These are phyloP conservation scores for Sebastes schlegelii DNA, from an alignment of 2,113 vertebrate species.

Conservation along the genomic window DNA sequence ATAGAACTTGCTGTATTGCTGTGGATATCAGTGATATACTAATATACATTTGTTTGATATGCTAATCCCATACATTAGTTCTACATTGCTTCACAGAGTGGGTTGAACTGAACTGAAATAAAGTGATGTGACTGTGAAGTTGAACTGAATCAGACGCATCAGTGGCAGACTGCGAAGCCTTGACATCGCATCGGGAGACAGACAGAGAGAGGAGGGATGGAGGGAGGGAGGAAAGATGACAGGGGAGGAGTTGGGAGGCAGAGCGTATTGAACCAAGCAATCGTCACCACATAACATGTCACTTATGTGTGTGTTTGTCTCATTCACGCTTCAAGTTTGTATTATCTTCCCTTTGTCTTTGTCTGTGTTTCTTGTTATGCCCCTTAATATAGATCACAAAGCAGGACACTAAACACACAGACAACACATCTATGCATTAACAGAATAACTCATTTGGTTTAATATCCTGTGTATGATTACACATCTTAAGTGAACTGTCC, in stretches of 20 bases:
- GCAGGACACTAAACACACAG: background rate
- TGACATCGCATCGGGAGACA: constrained; percentile 17
- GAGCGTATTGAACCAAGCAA: constrained; percentile 51
- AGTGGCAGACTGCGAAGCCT: constrained; percentile 29
- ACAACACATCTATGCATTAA: background rate
- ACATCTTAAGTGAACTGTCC: background rate
- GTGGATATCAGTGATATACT: background rate
- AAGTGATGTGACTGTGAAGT: constrained; percentile 34
- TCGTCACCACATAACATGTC: constrained; percentile 35
- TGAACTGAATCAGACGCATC: constrained; percentile 24
- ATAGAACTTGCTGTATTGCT: background rate
- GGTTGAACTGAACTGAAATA: constrained; percentile 12
- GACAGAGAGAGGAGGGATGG: background rate
- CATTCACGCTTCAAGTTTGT: background rate
- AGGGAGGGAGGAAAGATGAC: constrained; percentile 24
- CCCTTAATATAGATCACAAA: background rate
- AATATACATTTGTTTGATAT: background rate
- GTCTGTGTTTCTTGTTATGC: background rate
- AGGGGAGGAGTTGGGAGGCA: constrained; percentile 47
- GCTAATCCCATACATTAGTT: constrained; percentile 5
- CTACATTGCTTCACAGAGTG: background rate
- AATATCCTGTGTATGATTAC: background rate
- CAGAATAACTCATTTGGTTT: background rate
- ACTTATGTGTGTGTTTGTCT: constrained; percentile 26
- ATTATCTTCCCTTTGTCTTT: background rate